Evolutionary conservation across 2,888 invertebrate species (phyloP).

Genomic region (Netelia melanura): DNA sequence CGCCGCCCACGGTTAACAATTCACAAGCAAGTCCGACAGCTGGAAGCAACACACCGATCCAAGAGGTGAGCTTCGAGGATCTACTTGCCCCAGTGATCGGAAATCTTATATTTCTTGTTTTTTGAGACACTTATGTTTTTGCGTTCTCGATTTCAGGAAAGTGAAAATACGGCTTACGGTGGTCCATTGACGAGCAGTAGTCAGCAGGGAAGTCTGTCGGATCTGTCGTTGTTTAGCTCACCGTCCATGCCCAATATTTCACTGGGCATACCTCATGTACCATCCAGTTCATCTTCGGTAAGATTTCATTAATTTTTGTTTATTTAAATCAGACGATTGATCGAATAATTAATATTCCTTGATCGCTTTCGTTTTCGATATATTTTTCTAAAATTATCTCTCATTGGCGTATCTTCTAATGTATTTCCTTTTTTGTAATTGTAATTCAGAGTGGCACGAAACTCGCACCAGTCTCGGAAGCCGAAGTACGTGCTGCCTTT

Average conservation of each 20-base stretch:
- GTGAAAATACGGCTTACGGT: conserved; percentile 89
- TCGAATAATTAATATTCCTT: not conserved
- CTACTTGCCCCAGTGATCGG: not conserved
- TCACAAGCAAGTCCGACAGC: conserved; percentile 88
- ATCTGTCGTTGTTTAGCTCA: conserved; percentile 94
- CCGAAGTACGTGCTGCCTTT: conserved; percentile 91
- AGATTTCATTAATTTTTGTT: conserved; percentile 62
- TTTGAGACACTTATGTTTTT: not conserved
- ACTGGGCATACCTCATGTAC: conserved; percentile 92
- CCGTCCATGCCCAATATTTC: conserved; percentile 99
- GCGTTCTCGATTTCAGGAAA: conserved; percentile 86
- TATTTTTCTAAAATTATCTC: no score
- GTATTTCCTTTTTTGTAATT: conserved; percentile 5
- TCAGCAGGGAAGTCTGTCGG: conserved; percentile 89
- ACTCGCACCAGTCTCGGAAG: conserved; percentile 90
- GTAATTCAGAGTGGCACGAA: conserved; percentile 84
- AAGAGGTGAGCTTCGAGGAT: conserved; percentile 86
- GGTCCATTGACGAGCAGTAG: conserved; percentile 86
- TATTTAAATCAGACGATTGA: not conserved
- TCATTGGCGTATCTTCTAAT: not conserved
- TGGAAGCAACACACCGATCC: conserved; percentile 89
- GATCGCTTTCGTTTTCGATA: no score
- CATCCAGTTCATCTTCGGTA: conserved; percentile 84
- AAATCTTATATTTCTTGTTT: not conserved
- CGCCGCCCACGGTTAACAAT: conserved; percentile 88